Conservation (phyloP, 2,888 invertebrate species). For the Drosophila tripunctata region DNA sequence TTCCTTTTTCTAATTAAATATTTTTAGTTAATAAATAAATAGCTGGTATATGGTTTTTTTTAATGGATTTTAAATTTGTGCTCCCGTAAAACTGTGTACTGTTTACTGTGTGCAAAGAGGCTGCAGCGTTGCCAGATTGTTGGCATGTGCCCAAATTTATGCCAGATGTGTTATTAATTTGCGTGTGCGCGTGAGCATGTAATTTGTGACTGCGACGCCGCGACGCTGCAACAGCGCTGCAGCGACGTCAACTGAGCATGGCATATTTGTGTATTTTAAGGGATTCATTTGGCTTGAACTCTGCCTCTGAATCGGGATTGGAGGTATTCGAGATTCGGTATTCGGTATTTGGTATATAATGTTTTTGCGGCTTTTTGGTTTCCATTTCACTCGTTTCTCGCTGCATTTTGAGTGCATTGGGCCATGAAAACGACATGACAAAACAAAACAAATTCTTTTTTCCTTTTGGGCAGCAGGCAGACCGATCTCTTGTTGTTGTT, state of each 20-base stretch:
- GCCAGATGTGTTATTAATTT: slow-evolving; percentile 83
- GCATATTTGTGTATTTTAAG: background rate
- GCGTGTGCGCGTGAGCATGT: slow-evolving; percentile 82
- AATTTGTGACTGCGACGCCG: slow-evolving; percentile 68
- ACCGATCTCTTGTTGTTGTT: slow-evolving; percentile 1
- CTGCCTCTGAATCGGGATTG: too few relatives aligned
- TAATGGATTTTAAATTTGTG: background rate
- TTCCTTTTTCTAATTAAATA: too few relatives aligned
- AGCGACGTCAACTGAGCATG: background rate
- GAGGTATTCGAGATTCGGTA: too few relatives aligned
- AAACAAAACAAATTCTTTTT: slow-evolving; percentile 71
- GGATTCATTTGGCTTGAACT: background rate
- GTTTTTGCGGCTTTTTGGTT: slow-evolving; percentile 32
- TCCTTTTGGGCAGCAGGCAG: slow-evolving; percentile 7
- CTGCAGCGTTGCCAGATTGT: slow-evolving; percentile 13
- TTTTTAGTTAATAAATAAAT: too few relatives aligned
- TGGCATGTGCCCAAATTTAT: slow-evolving; percentile 43
- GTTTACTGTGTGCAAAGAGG: background rate
- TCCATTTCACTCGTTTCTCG: slow-evolving; percentile 44
- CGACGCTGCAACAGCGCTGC: slow-evolving; percentile 5
- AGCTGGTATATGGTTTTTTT: too few relatives aligned
- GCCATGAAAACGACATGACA: slow-evolving; percentile 81
- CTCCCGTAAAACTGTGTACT: background rate
- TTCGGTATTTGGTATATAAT: slow-evolving; percentile 28
- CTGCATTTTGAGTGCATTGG: slow-evolving; percentile 67